These are phyloP conservation scores for Miichthys miiuy DNA, from an alignment of 2,797 vertebrate species.

Conservation along the genomic window DNA sequence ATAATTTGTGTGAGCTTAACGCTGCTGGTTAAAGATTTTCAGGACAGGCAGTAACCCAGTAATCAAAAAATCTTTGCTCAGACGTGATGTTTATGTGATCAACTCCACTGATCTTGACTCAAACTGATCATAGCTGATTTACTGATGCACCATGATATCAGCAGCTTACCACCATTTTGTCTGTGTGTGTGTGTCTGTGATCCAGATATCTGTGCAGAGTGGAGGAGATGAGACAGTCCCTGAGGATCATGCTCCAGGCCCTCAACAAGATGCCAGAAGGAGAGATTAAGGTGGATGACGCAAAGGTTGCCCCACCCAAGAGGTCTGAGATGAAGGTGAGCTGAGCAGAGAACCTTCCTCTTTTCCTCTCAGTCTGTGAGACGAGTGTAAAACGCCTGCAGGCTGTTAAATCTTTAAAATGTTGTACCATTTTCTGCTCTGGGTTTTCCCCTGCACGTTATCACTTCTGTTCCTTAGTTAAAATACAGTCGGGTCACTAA, in stretches of 20 bases:
- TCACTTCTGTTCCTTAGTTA: constrained; percentile 29
- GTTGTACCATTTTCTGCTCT: neutral
- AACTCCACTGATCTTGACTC: neutral
- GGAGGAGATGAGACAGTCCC: constrained; percentile 96
- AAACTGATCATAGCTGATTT: neutral
- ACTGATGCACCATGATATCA: neutral
- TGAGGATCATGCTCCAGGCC: constrained; percentile 91
- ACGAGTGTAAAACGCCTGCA: neutral
- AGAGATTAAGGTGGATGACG: constrained; percentile 97
- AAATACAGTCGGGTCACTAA: constrained; percentile 2
- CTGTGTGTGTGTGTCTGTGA: neutral
- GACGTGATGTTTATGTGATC: neutral
- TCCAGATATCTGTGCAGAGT: constrained; percentile 93
- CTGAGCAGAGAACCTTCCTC: rapidly evolving
- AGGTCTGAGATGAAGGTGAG: constrained; percentile 97
- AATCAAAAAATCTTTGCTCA: neutral
- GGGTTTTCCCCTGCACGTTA: neutral
- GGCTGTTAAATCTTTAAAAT: neutral
- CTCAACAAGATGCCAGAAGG: constrained; percentile 97
- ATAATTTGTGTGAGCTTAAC: neutral
- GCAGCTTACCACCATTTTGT: neutral
- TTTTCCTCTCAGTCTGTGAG: neutral
- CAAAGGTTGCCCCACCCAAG: constrained; percentile 95
- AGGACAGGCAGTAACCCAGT: no score
- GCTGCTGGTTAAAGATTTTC: neutral